A percentile compares a stretch with the other conserved stretches of the same genome.
Conservation (phyloP, 2,113 vertebrate genomes). For the Apeltes quadracus region DNA sequence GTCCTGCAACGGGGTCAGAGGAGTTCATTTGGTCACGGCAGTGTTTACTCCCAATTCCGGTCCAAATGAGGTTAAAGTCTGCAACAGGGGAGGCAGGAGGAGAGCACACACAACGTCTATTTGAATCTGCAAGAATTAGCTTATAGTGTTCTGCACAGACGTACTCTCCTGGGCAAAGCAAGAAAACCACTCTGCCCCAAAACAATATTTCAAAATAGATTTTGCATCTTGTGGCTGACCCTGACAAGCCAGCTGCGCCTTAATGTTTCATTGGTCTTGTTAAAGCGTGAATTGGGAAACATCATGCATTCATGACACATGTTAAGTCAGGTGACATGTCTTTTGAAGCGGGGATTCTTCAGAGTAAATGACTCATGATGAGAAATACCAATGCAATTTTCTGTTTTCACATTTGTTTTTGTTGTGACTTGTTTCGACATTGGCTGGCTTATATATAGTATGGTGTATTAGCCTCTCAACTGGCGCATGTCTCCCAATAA, state of each 20-base stretch:
- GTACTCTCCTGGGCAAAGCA: constrained; percentile 29
- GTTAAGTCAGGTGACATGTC: not conserved
- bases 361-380: not conserved
- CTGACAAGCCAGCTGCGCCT: constrained; percentile 17
- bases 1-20: constrained; percentile 27
- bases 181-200: constrained; percentile 21
- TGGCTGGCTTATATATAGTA: not conserved
- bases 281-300: not conserved
- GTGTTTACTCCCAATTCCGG: constrained; percentile 23
- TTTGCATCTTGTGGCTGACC: constrained; percentile 24
- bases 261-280: not conserved
- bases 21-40: not conserved
- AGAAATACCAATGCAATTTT: not conserved
- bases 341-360: not conserved
- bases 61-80: constrained; percentile 52
- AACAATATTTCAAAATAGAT: constrained; percentile 33
- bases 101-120: constrained; percentile 30
- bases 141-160: constrained; percentile 38
- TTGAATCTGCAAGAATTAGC: constrained; percentile 50
- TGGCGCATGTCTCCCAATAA: not conserved
- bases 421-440: not conserved
- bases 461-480: not conserved
- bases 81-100: constrained; percentile 19
- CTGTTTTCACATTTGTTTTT: not conserved
- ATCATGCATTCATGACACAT: not conserved